A percentile compares a stretch with the other conserved stretches of the same genome.
Evolutionary conservation across 2,113 vertebrate genomes (phyloP).

Genomic region (Eulemur macaco): DNA sequence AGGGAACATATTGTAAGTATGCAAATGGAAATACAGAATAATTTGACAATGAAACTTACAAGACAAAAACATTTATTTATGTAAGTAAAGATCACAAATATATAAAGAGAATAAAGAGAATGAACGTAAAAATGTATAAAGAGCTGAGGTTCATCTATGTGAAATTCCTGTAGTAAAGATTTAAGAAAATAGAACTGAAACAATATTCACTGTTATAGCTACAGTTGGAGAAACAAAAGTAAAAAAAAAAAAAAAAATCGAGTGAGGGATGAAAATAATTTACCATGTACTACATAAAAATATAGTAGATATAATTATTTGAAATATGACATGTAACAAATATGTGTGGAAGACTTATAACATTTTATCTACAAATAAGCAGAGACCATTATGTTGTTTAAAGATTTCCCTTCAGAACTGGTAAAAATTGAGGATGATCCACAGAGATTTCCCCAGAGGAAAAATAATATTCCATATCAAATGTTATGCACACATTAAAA

Average conservation of each 20-base stretch:
- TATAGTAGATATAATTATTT: background rate
- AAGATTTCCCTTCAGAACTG: background rate
- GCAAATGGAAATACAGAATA: background rate
- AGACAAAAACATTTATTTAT: background rate
- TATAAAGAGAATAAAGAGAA: background rate
- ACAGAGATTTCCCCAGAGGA: background rate
- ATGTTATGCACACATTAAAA: background rate
- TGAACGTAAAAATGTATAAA: background rate
- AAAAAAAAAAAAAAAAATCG: background rate
- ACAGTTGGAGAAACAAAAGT: background rate
- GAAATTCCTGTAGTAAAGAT: background rate
- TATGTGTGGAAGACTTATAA: background rate
- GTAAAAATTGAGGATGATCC: background rate
- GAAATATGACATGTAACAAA: background rate
- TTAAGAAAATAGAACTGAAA: background rate
- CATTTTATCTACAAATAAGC: background rate
- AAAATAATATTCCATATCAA: background rate
- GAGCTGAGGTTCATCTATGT: background rate
- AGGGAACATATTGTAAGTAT: background rate
- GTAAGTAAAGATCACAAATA: background rate
- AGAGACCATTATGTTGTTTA: background rate
- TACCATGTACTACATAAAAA: background rate
- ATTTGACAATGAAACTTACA: background rate
- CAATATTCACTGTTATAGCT: background rate
- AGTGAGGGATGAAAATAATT: background rate